These are phyloP conservation scores for Timandra comae DNA, from an alignment of 2,888 invertebrate species.

Conservation along the genomic window DNA sequence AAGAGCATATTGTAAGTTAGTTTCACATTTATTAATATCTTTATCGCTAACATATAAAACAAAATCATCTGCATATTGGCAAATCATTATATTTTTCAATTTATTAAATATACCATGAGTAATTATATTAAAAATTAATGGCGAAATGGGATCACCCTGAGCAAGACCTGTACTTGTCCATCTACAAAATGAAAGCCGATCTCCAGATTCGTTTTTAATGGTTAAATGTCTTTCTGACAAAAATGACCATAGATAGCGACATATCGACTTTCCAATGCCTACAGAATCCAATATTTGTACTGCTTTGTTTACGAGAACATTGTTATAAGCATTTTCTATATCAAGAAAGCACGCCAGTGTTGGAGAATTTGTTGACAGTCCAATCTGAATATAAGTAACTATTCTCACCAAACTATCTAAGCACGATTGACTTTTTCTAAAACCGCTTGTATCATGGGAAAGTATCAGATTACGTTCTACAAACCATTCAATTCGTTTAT, in stretches of 20 bases:
- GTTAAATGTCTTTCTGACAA: neutral
- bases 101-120: slow-evolving; percentile 7
- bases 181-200: neutral
- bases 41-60: neutral
- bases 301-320: slow-evolving; percentile 2
- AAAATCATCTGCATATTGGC: slow-evolving; percentile 18
- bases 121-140: slow-evolving; percentile 20
- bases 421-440: no score
- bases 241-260: neutral
- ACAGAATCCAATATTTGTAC: slow-evolving; percentile 1
- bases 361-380: slow-evolving; percentile 4
- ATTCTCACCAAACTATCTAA: no score
- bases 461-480: slow-evolving; percentile 1
- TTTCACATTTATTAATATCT: no score
- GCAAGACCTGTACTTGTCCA: slow-evolving; percentile 9
- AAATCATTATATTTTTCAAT: slow-evolving; percentile 7
- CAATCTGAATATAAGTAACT: slow-evolving; percentile 5
- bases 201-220: neutral
- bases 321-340: slow-evolving; percentile 9
- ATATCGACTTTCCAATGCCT: neutral
- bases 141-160: no score
- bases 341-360: slow-evolving; percentile 8
- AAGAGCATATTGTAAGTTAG: no score
- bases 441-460: no score
- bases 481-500: slow-evolving; percentile 5